Evolutionary conservation across 1,140 invertebrate species (phyloP).

Genomic region (Drosophila insularis): DNA sequence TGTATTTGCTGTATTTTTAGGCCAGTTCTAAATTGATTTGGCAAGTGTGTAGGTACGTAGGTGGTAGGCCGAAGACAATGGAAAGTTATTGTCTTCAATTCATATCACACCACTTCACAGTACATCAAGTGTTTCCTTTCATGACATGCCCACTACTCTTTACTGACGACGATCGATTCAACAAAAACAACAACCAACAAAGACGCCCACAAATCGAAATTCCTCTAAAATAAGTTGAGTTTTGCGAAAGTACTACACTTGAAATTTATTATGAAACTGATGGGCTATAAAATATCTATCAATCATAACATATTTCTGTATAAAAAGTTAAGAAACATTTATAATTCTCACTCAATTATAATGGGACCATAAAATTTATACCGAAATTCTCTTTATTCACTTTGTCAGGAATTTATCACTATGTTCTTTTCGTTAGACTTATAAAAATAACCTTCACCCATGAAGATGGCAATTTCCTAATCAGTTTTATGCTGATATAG

Average conservation of each 20-base stretch:
- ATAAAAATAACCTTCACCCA: too few relatives aligned
- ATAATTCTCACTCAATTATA: too few relatives aligned
- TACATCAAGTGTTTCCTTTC: slow-evolving; percentile 66
- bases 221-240: background rate
- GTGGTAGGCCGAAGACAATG: slow-evolving; percentile 39
- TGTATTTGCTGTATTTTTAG: slow-evolving; percentile 15
- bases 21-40: slow-evolving; percentile 25
- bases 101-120: slow-evolving; percentile 20
- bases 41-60: background rate
- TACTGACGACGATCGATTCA: background rate
- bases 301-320: background rate
- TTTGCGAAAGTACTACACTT: slow-evolving; percentile 5
- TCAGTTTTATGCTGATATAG: too few relatives aligned
- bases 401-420: too few relatives aligned
- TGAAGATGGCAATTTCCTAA: too few relatives aligned
- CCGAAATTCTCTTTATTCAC: too few relatives aligned
- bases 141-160: slow-evolving; percentile 35
- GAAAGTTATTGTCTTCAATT: slow-evolving; percentile 42
- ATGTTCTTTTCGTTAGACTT: too few relatives aligned
- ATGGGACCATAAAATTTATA: too few relatives aligned
- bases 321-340: too few relatives aligned
- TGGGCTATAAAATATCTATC: background rate
- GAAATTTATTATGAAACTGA: background rate
- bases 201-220: slow-evolving; percentile 39
- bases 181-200: slow-evolving; percentile 34